Base-by-base conservation (phyloP, 2,797 vertebrate species). In the Crypturellus tataupa region DNA sequence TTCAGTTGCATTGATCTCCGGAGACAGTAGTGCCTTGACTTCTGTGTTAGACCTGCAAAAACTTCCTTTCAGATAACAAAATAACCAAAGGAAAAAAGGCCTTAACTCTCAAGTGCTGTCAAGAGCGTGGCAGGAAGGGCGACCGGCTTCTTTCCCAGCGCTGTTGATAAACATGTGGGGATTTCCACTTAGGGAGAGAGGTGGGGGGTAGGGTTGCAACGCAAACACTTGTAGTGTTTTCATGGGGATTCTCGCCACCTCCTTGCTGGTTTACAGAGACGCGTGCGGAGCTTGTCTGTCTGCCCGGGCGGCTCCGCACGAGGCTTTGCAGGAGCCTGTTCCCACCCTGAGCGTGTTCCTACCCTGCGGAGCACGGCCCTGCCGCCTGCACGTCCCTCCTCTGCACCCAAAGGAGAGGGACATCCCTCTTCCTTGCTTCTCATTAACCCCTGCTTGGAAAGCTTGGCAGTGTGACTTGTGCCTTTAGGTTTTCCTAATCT, bases 41-140 rank as follows among this genome's bases (percentile, higher is more conserved):
- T 94, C 29, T 90, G 84, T 96, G 76, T 96, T 93, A 93, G 89
- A 96, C 64, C 69, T 87, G 79, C 73, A 93, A 35, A 93, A 47
- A 94, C 81, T 24, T 96, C 71, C 90, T 94, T 92, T 94, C 72
- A 69, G 58, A 63, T 89, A 87, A 80, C 51, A 81, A 2, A 89
- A 56, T 91, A 94, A 80, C 53, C 73, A 73, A 87, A 82, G 64
- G 19, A 46, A 92, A 69, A 93, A 86, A 92, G 67, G 80, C 92
- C 76, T 84, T 88, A 81, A 83, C 0, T 2, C 75, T 93, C 58
- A 82, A 9, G 14, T 58, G 27, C 79, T 93, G 42, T 71, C 79
- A 80, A 33, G 46, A 91, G 8, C 42, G n/a, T 76, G 85, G 53
- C 37, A 29, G 16, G 78, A 87, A 88, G 87, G 39, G 44, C 69